Evolutionary conservation across 2,113 vertebrate species (phyloP).

Genomic region (Aramus guarauna): DNA sequence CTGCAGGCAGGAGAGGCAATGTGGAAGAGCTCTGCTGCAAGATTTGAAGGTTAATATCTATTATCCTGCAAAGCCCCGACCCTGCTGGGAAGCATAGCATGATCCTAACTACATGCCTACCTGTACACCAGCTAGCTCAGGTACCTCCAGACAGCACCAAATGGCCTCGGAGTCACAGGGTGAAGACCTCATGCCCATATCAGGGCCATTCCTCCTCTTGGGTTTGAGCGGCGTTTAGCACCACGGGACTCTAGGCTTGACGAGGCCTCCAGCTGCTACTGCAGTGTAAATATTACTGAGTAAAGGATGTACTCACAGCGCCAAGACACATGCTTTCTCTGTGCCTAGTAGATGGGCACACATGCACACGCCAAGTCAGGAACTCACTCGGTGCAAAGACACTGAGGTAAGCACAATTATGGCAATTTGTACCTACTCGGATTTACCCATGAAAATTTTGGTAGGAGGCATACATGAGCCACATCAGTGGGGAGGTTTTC

Average conservation of each 20-base stretch:
- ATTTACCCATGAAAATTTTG: background rate
- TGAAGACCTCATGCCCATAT: accelerated
- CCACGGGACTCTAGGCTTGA: accelerated
- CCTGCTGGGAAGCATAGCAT: background rate
- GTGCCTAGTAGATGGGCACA: background rate
- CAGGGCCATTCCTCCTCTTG: background rate
- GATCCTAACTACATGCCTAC: background rate
- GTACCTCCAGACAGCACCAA: accelerated
- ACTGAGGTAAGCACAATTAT: accelerated
- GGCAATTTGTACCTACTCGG: accelerated
- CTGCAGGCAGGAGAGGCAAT: background rate
- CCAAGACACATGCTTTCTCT: background rate
- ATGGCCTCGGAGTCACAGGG: accelerated
- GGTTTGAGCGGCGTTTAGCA: accelerated
- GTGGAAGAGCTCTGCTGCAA: background rate
- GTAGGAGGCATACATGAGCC: background rate
- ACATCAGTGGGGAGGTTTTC: background rate
- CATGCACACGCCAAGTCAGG: accelerated
- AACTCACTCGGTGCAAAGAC: background rate
- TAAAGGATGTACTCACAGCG: accelerated
- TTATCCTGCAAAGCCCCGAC: background rate
- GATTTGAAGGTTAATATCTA: background rate
- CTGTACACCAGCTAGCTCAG: background rate
- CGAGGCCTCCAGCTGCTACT: background rate
- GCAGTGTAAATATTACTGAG: background rate